phyloP scores from a whole-genome alignment of 2,797 vertebrate species.

The Hydrolagus colliei region DNA sequence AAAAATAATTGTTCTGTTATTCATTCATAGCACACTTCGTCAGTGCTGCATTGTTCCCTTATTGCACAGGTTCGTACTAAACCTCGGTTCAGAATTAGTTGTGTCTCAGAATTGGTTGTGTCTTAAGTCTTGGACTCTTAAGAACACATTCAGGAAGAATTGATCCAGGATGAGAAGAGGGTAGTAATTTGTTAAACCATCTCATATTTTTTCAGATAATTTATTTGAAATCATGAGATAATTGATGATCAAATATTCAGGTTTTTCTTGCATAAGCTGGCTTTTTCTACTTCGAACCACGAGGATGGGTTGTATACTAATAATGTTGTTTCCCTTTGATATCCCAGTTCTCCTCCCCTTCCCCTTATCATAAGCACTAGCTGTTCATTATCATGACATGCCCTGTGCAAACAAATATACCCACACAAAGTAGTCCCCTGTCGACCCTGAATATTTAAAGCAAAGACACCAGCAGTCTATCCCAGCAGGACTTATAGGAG shows the following conservation, averaged over 20 bases:
- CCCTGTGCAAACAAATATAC: constrained; percentile 12
- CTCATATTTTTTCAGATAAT: not conserved
- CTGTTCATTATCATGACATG: constrained; percentile 30
- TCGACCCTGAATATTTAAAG: constrained; percentile 72
- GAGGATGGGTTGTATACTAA: constrained; percentile 4
- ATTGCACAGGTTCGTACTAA: not conserved
- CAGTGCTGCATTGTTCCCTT: not conserved
- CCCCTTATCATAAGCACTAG: constrained; percentile 44
- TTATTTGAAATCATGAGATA: not conserved
- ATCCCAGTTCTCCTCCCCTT: not conserved
- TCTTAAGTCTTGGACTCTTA: not conserved
- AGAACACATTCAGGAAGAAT: not conserved
- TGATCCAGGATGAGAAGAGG: not conserved
- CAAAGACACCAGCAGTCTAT: constrained; percentile 68
- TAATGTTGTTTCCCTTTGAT: not conserved
- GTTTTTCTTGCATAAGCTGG: not conserved
- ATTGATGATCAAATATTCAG: not conserved
- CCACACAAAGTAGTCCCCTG: constrained; percentile 35
- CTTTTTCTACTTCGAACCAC: not conserved
- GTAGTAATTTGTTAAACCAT: not conserved
- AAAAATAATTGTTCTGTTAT: not conserved
- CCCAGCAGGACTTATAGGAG: constrained; percentile 82
- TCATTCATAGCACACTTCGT: not conserved
- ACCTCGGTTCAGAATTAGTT: no score
- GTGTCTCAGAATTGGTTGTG: not conserved